Base-by-base conservation (phyloP, 2,888 invertebrate species). In the Macaria notata region DNA sequence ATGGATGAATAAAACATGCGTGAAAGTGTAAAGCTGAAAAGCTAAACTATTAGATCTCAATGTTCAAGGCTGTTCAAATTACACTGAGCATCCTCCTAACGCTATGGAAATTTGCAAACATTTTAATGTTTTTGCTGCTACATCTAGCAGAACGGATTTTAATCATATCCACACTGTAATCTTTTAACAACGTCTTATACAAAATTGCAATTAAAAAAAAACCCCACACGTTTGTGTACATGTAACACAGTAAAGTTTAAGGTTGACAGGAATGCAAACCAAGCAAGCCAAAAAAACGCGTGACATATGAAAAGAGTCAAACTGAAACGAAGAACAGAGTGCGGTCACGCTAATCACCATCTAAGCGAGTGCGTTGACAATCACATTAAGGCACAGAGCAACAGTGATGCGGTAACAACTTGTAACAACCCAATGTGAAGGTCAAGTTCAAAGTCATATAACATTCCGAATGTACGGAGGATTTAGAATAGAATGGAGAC, bases 371-470 rank as follows among this genome's bases (percentile, higher is more conserved):
- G 60, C 56, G 56, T 49, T 56, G 45, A 50, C 49, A 61, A 53
- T 57, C 56, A 52, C 44, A 56, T 53, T 52, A 58, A 41, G 49
- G 50, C 44, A 57, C 50, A 47, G 51, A 56, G 49, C 4, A 55
- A 66, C 66, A 66, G 63, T 66, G 61, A 61, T 59, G 53, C 60
- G 49, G 49, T 59, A 51, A 58, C 62, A 56, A 60, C 46, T 51
- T 55, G 57, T 46, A 50, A 54, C 50, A 56, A 60, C 53, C 50
- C 41, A 62, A 61, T 58, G 63, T 65, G 58, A 61, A 48, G 65
- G 66, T 65, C 65, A 68, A 64, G 68, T 65, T 65, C 62, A 64
- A 61, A 55, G 61, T 49, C 61, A 51, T 43, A 29, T 47, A 45
- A 56, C 45, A 41, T n/a, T 41, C 9, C 5, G 41, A 56, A 56